phyloP scores from a whole-genome alignment of 2,888 invertebrate genomes.

The Drosophila nr. fundita region DNA sequence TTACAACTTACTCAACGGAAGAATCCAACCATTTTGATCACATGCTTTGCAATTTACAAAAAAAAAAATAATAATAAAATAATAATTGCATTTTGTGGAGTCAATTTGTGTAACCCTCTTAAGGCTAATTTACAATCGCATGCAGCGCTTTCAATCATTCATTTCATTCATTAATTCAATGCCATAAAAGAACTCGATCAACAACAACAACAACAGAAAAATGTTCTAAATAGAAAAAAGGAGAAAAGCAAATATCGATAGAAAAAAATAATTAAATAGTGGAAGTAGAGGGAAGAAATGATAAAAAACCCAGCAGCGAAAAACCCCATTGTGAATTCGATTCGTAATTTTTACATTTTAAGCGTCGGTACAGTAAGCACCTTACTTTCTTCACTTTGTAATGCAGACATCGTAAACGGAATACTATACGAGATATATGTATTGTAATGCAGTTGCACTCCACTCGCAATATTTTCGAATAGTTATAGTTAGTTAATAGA shows the following conservation, averaged over 20 bases:
- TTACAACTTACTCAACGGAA: neutral
- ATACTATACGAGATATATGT: neutral
- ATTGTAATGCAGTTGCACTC: neutral
- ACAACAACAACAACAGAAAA: neutral
- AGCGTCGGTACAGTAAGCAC: neutral
- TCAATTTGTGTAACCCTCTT: constrained; percentile 1
- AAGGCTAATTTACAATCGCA: neutral
- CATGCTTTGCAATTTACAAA: neutral
- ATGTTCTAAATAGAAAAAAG: neutral
- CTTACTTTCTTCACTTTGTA: neutral
- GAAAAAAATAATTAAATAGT: neutral
- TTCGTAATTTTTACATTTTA: neutral
- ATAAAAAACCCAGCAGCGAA: neutral
- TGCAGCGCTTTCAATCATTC: neutral
- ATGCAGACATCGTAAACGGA: neutral
- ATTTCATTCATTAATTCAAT: neutral
- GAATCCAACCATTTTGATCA: neutral
- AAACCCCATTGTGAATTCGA: neutral
- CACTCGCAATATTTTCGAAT: neutral
- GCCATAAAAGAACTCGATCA: neutral
- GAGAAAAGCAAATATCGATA: neutral
- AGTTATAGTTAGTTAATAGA: too few relatives aligned
- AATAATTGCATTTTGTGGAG: constrained; percentile 5
- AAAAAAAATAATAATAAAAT: neutral
- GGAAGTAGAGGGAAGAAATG: neutral